Percentiles rank a stretch among this genome's conserved stretches.
phyloP scores from a whole-genome alignment of 2,113 vertebrate genomes.

The Menura novaehollandiae region DNA sequence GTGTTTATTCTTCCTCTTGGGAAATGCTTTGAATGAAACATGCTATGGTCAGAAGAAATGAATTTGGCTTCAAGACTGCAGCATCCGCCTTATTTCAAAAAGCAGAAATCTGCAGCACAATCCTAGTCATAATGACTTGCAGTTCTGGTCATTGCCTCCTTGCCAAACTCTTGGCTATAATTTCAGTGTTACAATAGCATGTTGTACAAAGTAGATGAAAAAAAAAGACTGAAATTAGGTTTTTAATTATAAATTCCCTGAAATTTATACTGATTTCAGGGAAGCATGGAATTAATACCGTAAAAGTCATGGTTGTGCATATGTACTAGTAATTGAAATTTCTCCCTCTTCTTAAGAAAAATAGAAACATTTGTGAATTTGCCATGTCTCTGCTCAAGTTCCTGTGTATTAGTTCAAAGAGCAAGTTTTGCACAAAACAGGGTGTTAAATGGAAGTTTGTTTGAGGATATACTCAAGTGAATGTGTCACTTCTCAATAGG shows the following conservation, averaged over 20 bases:
- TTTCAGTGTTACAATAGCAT: neutral
- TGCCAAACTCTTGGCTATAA: neutral
- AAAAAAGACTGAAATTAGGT: neutral
- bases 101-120: neutral
- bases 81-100: neutral
- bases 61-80: neutral
- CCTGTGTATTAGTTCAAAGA: neutral
- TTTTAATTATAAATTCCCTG: too few relatives aligned
- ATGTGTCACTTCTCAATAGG: neutral
- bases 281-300: neutral
- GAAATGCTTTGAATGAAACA: neutral
- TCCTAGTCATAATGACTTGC: neutral
- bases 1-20: neutral
- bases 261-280: neutral
- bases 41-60: neutral
- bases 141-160: neutral
- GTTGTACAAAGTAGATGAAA: neutral
- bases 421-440: neutral
- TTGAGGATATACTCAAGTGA: neutral
- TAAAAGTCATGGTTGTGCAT: neutral
- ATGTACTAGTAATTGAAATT: neutral
- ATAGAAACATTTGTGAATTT: neutral
- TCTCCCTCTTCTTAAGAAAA: neutral
- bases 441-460: neutral
- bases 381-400: neutral